Conservation (phyloP, 2,888 invertebrate genomes). For the Dugesia japonica region DNA sequence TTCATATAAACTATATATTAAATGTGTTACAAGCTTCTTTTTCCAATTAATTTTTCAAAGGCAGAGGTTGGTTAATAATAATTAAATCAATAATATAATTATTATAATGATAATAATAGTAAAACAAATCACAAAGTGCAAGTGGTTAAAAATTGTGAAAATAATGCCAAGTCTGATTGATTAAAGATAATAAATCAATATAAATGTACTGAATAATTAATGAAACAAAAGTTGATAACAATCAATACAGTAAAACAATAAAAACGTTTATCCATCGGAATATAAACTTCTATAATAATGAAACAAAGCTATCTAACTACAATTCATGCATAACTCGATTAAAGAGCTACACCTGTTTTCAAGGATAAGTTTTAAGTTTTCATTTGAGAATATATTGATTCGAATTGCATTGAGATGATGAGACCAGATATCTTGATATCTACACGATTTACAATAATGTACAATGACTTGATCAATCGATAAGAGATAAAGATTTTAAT, state of each 20-base stretch:
- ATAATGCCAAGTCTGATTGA: slow-evolving; percentile 2
- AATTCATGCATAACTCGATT: neutral
- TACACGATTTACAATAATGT: slow-evolving; percentile 20
- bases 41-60: no score
- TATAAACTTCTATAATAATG: neutral
- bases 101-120: no score
- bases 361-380: neutral
- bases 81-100: no score
- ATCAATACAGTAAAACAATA: neutral
- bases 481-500: neutral
- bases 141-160: neutral
- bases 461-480: neutral
- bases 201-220: neutral
- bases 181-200: neutral
- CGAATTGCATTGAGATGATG: neutral
- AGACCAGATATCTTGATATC: slow-evolving; percentile 20
- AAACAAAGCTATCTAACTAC: slow-evolving; percentile 20
- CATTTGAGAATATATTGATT: neutral
- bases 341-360: neutral
- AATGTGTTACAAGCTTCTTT: no score
- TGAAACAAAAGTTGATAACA: slow-evolving; percentile 15
- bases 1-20: no score
- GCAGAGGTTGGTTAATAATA: no score
- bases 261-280: neutral
- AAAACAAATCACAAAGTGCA: no score